A percentile compares a stretch with the other conserved stretches of the same genome.
Conservation (phyloP, 2,888 invertebrate species). For the Strigamia crassipes region DNA sequence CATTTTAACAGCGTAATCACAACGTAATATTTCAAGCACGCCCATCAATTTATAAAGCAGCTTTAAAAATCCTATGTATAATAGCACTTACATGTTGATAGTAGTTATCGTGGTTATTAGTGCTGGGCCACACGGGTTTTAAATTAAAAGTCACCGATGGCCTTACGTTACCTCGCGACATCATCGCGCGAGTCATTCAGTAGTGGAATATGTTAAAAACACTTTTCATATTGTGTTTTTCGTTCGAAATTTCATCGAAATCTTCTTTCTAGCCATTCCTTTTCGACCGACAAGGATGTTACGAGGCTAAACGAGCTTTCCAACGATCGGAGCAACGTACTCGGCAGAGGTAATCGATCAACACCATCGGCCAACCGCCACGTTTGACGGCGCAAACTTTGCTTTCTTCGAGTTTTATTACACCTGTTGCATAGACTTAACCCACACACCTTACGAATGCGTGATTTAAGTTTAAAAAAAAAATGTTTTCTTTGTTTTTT, state of each 20-base stretch:
- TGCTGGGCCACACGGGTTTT: slow-evolving; percentile 38
- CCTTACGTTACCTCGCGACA: slow-evolving; percentile 28
- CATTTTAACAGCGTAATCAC: neutral
- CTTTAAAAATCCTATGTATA: neutral
- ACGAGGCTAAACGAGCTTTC: slow-evolving; percentile 37
- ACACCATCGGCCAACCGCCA: slow-evolving; percentile 1
- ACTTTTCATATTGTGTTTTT: neutral
- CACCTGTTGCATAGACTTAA: neutral
- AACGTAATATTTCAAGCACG: neutral
- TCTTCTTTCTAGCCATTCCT: neutral
- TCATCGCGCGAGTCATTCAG: neutral
- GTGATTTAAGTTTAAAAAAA: neutral
- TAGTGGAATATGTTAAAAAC: neutral
- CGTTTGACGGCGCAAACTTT: neutral
- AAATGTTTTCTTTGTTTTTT: neutral
- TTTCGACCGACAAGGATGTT: neutral
- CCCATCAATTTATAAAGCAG: neutral
- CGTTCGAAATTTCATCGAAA: slow-evolving; percentile 2
- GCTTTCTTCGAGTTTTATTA: neutral
- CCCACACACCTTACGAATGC: neutral
- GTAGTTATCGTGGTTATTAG: slow-evolving; percentile 22
- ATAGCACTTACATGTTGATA: slow-evolving; percentile 29
- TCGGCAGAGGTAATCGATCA: slow-evolving; percentile 11
- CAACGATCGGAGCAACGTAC: slow-evolving; percentile 32
- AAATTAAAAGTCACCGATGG: slow-evolving; percentile 43